Base-by-base conservation (phyloP, 2,888 invertebrate species). In the Plutella xylostella region DNA sequence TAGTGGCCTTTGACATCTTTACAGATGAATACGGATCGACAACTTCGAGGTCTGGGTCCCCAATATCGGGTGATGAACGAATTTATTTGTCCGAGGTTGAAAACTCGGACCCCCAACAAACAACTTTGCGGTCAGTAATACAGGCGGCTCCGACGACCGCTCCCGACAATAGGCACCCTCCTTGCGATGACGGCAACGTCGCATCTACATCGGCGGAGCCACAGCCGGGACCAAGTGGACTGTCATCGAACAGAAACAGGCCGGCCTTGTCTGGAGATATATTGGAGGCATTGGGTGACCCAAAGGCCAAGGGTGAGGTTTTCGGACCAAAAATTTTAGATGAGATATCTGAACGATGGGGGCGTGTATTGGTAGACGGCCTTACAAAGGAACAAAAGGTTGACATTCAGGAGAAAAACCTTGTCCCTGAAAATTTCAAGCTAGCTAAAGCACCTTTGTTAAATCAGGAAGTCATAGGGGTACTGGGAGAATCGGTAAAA, bases 241-340 rank as follows among this genome's bases (percentile, higher is more conserved):
- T 17, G n/a, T 14, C 35, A 5, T 15, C 18, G 4, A 17, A 14
- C 12, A 14, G n/a, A n/a, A n/a, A n/a, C n/a, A n/a, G n/a, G n/a
- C n/a, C 35, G 18, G 5, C 44, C 4, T 41, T 47, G 28, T 28
- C 43, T 2, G 42, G 15, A 6, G 41, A 47, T 3, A 44, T 47
- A 4, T 19, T 44, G 15, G 44, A 44, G 20, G 47, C 47, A 4
- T 31, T 47, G 3, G 47, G 47, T 2, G 47, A 47, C 19, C 44
- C 47, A n/a, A 47, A 47, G 39, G 42, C 22, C 11, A 47, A 47
- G 31, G 43, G 41, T n/a, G 44, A 47, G n/a, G 44, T 47, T 1
- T 47, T 47, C 14, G 47, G 47, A 3, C 43, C 47, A 5, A 43
- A 44, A 11, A 44, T 47, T 6, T 44, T 33, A n/a, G 44, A 47